Conservation (phyloP, 2,113 vertebrate genomes). For the Ancistrus triradiatus region DNA sequence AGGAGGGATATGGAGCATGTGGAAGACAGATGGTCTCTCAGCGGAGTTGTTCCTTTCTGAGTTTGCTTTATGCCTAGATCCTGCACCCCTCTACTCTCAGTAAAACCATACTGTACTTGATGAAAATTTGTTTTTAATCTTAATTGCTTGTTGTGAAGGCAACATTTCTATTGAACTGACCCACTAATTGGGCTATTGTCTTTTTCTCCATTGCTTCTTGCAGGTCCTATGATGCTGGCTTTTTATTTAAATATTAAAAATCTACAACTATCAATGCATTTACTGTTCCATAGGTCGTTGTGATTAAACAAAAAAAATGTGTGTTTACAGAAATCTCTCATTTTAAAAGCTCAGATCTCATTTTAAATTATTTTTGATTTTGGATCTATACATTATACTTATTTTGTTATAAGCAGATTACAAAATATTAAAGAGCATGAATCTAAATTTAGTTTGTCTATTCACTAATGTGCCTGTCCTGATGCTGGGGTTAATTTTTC, state of each 20-base stretch:
- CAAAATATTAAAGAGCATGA: conserved; percentile 43
- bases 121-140: conserved; percentile 19
- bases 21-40: conserved; percentile 75
- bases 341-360: too few relatives aligned
- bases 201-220: conserved; percentile 26
- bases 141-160: too few relatives aligned
- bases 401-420: background rate
- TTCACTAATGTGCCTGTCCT: conserved; percentile 35
- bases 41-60: conserved; percentile 65
- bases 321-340: too few relatives aligned
- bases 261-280: background rate
- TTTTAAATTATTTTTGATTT: too few relatives aligned
- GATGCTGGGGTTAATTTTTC: conserved; percentile 49
- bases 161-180: too few relatives aligned
- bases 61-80: conserved; percentile 57
- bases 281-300: too few relatives aligned
- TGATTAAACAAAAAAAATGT: too few relatives aligned
- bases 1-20: conserved; percentile 50
- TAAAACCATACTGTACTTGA: conserved; percentile 64
- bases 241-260: conserved; percentile 37
- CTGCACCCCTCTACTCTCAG: conserved; percentile 58
- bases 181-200: conserved; percentile 9
- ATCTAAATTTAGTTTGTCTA: conserved; percentile 23
- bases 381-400: too few relatives aligned
- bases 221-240: conserved; percentile 50